Percentiles rank a stretch among this genome's conserved stretches.
Evolutionary conservation across 2,888 invertebrate genomes (phyloP).

Genomic region (Synanthedon formicaeformis): DNA sequence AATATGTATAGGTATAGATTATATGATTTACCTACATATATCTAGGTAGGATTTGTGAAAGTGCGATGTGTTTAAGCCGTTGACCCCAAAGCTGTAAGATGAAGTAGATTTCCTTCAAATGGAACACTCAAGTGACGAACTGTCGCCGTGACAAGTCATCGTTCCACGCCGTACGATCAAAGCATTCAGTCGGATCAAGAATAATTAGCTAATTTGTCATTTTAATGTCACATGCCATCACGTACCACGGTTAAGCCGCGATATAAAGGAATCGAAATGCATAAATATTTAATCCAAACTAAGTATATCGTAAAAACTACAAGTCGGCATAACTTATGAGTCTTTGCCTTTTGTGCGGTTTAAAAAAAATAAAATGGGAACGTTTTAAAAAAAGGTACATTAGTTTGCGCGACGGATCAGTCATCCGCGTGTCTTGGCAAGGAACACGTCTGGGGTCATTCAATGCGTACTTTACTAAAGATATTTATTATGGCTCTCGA

Average conservation of each 20-base stretch:
- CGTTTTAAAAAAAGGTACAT: slow-evolving; percentile 55
- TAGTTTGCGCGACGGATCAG: slow-evolving; percentile 62
- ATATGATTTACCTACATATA: too few species aligned
- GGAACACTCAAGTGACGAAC: slow-evolving; percentile 25
- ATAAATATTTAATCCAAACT: slow-evolving; percentile 61
- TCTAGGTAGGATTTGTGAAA: not conserved
- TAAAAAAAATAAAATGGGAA: slow-evolving; percentile 43
- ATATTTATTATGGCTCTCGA: slow-evolving; percentile 29
- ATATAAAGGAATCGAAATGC: slow-evolving; percentile 44
- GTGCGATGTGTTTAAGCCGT: slow-evolving; percentile 17
- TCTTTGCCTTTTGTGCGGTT: slow-evolving; percentile 58
- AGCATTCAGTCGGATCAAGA: slow-evolving; percentile 61
- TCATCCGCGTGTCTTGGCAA: slow-evolving; percentile 52
- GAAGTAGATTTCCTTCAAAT: slow-evolving; percentile 17
- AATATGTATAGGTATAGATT: too few species aligned
- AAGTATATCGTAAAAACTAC: slow-evolving; percentile 63
- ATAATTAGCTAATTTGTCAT: slow-evolving; percentile 70
- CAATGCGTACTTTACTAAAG: slow-evolving; percentile 30
- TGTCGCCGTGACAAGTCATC: slow-evolving; percentile 42
- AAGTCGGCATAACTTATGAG: slow-evolving; percentile 62
- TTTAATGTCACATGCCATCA: slow-evolving; percentile 71
- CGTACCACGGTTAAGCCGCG: slow-evolving; percentile 35
- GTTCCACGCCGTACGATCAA: slow-evolving; percentile 41
- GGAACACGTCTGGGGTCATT: slow-evolving; percentile 50
- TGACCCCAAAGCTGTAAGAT: slow-evolving; percentile 27